Conservation (phyloP, 64 coral and sea anemone species). For the Montipora sp. region DNA sequence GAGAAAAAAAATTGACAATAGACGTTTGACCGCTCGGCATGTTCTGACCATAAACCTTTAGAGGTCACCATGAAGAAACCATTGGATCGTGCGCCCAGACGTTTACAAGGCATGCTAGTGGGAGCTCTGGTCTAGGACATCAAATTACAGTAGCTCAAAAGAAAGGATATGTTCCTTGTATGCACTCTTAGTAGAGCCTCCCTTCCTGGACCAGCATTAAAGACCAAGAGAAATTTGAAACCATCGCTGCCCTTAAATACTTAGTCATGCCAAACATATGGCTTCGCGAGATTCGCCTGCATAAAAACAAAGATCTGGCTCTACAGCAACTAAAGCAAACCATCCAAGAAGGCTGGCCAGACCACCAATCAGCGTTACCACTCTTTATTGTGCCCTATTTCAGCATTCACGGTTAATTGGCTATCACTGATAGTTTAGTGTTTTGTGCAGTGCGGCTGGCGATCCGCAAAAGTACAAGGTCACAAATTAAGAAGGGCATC, state of each 20-base stretch:
- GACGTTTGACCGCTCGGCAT: not conserved
- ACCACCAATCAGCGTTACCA: not conserved
- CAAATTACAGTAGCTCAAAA: not conserved
- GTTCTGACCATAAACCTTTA: conserved; percentile 4
- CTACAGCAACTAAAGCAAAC: not conserved
- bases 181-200: not conserved
- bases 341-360: not conserved
- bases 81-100: too few relatives aligned
- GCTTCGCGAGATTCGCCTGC: not conserved
- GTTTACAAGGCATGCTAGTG: too few relatives aligned
- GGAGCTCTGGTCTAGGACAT: not conserved
- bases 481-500: not conserved
- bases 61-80: not conserved
- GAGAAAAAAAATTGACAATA: too few relatives aligned
- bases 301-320: not conserved
- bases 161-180: not conserved
- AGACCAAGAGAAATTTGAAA: not conserved
- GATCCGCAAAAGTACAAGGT: not conserved
- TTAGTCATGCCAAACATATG: not conserved
- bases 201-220: not conserved
- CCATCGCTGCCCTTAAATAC: not conserved
- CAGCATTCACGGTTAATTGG: not conserved
- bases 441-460: too few relatives aligned
- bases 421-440: not conserved
- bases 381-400: not conserved